phyloP scores from a whole-genome alignment of 2,888 invertebrate species.

The Empis stercorea region DNA sequence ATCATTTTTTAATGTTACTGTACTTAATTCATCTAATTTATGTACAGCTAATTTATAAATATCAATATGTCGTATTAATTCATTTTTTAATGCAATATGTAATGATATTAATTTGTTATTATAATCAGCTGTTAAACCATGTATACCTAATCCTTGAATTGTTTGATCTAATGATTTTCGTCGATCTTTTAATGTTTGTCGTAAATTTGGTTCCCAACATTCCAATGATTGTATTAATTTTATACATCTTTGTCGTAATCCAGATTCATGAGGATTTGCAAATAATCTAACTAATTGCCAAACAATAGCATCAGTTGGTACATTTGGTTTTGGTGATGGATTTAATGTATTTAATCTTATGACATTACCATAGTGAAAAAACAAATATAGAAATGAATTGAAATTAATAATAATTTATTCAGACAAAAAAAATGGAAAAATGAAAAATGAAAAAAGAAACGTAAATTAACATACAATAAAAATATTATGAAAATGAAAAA shows the following conservation, averaged over 20 bases:
- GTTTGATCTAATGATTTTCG: constrained; percentile 69
- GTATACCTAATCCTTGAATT: constrained; percentile 74
- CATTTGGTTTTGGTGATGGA: constrained; percentile 46
- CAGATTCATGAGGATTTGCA: constrained; percentile 42
- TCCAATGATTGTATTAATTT: constrained; percentile 46
- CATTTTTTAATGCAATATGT: constrained; percentile 69
- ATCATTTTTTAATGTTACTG: constrained; percentile 48
- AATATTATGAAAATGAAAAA: no score
- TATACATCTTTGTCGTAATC: constrained; percentile 47
- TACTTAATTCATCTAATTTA: constrained; percentile 63
- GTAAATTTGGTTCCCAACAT: constrained; percentile 51
- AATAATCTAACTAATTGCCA: constrained; percentile 78
- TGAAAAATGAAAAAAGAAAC: no score
- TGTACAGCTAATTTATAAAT: constrained; percentile 78
- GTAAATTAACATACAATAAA: no score
- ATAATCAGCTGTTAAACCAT: constrained; percentile 62
- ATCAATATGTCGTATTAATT: constrained; percentile 70
- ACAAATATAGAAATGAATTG: no score
- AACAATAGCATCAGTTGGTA: constrained; percentile 65
- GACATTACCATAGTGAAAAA: no score
- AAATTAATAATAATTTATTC: no score
- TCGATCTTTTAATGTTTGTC: constrained; percentile 52
- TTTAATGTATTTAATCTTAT: constrained; percentile 31
- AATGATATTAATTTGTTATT: constrained; percentile 57
- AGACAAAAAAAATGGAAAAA: no score